Evolutionary conservation across 2,888 invertebrate species (phyloP).

Genomic region (Drosophila meridiana): DNA sequence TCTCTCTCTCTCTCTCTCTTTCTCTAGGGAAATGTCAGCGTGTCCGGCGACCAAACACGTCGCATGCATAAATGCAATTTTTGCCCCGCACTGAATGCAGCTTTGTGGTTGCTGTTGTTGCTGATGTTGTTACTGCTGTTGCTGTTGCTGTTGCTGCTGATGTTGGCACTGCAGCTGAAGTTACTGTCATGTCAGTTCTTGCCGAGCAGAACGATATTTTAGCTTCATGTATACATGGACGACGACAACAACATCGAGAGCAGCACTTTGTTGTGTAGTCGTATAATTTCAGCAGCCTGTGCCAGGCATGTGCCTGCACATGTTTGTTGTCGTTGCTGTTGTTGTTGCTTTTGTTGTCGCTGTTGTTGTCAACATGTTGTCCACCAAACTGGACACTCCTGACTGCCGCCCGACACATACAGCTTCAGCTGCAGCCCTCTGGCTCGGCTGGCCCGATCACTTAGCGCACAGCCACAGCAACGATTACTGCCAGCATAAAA

Average conservation of each 20-base stretch:
- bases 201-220: conserved; percentile 73
- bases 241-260: conserved; percentile 30
- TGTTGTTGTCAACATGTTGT: conserved; percentile 61
- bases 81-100: conserved; percentile 55
- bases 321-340: conserved; percentile 43
- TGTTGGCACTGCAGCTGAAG: conserved; percentile 54
- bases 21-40: conserved; percentile 43
- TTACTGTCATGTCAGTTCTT: conserved; percentile 72
- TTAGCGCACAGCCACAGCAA: conserved; percentile 32
- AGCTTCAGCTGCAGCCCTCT: conserved; percentile 18
- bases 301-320: conserved; percentile 40
- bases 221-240: conserved; percentile 65
- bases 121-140: conserved; percentile 5
- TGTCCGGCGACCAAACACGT: conserved; percentile 65
- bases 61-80: conserved; percentile 64
- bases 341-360: conserved; percentile 32
- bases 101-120: conserved; percentile 44
- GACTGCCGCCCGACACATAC: conserved; percentile 1
- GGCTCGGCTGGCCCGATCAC: conserved; percentile 45
- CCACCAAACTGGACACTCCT: conserved; percentile 54
- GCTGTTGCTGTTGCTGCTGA: conserved; percentile 35
- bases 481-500: conserved; percentile 44
- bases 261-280: conserved; percentile 43
- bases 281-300: conserved; percentile 55
- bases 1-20: neutral